Evolutionary conservation across 1,140 invertebrate species (phyloP).

Genomic region (Drosophila miranda): DNA sequence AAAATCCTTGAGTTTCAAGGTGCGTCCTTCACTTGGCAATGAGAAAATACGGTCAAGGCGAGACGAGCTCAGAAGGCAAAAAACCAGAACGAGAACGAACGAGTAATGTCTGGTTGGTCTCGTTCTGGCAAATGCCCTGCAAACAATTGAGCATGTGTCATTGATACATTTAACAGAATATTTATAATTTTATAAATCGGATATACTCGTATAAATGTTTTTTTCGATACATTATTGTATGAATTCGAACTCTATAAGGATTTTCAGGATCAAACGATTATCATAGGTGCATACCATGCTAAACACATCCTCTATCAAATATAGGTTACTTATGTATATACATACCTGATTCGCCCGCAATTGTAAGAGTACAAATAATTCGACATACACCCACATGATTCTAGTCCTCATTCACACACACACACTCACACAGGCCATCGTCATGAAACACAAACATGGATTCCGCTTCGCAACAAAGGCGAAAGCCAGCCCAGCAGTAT

Average conservation of each 20-base stretch:
- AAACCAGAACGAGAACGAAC: conserved; percentile 11
- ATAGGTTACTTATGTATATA: no score
- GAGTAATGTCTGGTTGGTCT: conserved; percentile 35
- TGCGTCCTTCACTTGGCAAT: conserved; percentile 75
- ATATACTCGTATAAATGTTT: no score
- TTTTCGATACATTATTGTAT: no score
- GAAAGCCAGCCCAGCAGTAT: conserved; percentile 14
- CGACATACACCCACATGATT: neutral
- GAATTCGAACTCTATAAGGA: no score
- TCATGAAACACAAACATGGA: conserved; percentile 12
- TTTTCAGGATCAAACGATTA: no score
- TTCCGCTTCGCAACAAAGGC: conserved; percentile 51
- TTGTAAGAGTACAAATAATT: conserved; percentile 19
- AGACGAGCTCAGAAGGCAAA: conserved; percentile 36
- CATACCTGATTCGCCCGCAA: no score
- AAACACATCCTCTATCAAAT: no score
- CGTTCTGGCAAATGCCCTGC: conserved; percentile 47
- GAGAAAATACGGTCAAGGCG: conserved; percentile 77
- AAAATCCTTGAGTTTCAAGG: conserved; percentile 80
- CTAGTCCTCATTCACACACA: neutral
- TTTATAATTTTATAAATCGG: no score
- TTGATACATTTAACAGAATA: no score
- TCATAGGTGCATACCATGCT: no score
- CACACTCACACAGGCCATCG: conserved; percentile 19
- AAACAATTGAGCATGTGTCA: neutral